These are phyloP conservation scores for Microplitis deprimator DNA, from an alignment of 2,888 invertebrate species.

Conservation along the genomic window DNA sequence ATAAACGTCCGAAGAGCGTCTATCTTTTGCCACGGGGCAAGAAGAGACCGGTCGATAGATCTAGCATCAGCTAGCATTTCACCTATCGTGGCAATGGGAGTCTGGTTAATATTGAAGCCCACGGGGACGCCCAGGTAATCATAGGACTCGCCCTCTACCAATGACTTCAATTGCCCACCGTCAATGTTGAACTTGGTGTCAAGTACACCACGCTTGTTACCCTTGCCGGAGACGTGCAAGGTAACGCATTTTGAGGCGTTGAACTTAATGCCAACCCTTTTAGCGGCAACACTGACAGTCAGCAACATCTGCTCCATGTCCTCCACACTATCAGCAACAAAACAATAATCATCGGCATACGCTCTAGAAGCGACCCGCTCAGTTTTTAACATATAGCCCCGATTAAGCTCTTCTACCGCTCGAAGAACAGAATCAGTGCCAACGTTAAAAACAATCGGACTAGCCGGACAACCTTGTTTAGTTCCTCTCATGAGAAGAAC, in stretches of 20 bases:
- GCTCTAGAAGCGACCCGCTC: background rate
- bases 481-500: constrained; percentile 52
- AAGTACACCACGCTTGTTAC: constrained; percentile 19
- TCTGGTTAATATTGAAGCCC: constrained; percentile 52
- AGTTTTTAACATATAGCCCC: constrained; percentile 4
- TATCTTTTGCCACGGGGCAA: constrained; percentile 52
- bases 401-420: background rate
- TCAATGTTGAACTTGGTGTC: constrained; percentile 49
- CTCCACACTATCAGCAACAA: too few species aligned
- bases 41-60: constrained; percentile 41
- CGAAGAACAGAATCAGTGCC: constrained; percentile 55
- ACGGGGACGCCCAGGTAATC: constrained; percentile 62
- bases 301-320: too few species aligned
- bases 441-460: constrained; percentile 63
- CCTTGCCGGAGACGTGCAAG: constrained; percentile 50
- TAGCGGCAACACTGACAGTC: too few species aligned
- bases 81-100: constrained; percentile 47
- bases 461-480: constrained; percentile 62
- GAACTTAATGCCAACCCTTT: constrained; percentile 43
- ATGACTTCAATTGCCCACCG: constrained; percentile 38
- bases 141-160: constrained; percentile 53
- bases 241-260: constrained; percentile 58
- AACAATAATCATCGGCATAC: background rate
- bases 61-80: constrained; percentile 48
- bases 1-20: constrained; percentile 51